Conservation (phyloP, 2,797 vertebrate species). For the Hylomyscus alleni region DNA sequence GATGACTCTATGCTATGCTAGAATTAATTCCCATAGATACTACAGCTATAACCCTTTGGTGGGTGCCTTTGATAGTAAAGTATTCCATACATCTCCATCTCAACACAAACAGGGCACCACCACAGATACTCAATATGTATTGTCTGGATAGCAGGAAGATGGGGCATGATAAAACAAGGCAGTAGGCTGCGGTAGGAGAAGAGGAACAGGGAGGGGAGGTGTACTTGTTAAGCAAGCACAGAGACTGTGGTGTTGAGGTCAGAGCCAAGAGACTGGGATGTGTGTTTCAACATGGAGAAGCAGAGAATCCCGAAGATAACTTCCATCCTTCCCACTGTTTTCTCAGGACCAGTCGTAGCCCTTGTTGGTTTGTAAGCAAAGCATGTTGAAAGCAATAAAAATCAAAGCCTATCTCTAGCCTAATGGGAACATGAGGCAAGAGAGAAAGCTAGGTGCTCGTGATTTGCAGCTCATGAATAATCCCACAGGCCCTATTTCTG, state of each 20-base stretch:
- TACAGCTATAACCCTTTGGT: neutral
- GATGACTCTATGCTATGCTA: neutral
- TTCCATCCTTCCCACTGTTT: neutral
- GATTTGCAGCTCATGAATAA: slow-evolving; percentile 54
- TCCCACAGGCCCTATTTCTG: slow-evolving; percentile 69
- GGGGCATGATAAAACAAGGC: neutral
- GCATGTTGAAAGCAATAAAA: slow-evolving; percentile 41
- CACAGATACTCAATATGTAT: neutral
- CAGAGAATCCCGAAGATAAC: neutral
- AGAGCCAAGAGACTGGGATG: neutral
- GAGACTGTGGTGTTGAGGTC: neutral
- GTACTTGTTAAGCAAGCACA: neutral
- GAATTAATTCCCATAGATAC: neutral
- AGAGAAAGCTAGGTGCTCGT: slow-evolving; percentile 45
- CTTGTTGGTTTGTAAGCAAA: slow-evolving; percentile 42
- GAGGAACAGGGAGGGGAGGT: neutral
- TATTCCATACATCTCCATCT: neutral
- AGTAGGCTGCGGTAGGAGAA: neutral
- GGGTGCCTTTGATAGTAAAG: neutral
- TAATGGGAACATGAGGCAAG: slow-evolving; percentile 6
- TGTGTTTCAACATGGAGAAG: neutral
- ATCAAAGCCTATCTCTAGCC: slow-evolving; percentile 13
- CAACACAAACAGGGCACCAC: too few species aligned
- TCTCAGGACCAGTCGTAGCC: neutral
- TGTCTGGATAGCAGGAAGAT: neutral